These are phyloP conservation scores for Cydia strobilella DNA, from an alignment of 1,140 invertebrate genomes.

Conservation along the genomic window DNA sequence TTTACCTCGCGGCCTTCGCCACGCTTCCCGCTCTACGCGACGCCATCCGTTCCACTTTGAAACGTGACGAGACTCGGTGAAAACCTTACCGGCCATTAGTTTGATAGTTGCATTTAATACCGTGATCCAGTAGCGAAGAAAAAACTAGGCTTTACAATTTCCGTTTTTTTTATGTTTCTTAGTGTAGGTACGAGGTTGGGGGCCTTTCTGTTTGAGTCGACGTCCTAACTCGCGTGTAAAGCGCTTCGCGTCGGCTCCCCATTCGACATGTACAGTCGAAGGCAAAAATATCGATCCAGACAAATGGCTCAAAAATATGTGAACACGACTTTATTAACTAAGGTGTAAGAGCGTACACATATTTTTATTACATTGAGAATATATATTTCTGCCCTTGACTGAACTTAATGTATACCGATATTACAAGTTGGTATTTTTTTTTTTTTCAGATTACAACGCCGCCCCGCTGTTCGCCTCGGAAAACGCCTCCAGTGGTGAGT, in stretches of 20 bases:
- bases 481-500: conserved; percentile 79
- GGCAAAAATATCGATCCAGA: too few species aligned
- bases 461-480: conserved; percentile 79
- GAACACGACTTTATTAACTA: too few species aligned
- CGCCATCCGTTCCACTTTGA: conserved; percentile 39
- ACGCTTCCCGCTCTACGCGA: conserved; percentile 54
- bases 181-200: too few species aligned
- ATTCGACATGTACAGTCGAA: too few species aligned
- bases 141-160: neutral
- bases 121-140: neutral
- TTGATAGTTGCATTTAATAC: neutral
- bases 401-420: too few species aligned
- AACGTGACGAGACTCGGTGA: conserved; percentile 33
- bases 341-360: too few species aligned
- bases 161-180: neutral
- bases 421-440: conserved; percentile 43
- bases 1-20: conserved; percentile 73
- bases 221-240: too few species aligned
- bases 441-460: conserved; percentile 77
- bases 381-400: too few species aligned
- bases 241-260: too few species aligned
- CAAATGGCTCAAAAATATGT: too few species aligned
- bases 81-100: conserved; percentile 33
- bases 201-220: too few species aligned
- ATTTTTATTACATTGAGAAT: too few species aligned